phyloP scores from a whole-genome alignment of 1,140 invertebrate genomes.

The Halictus rubicundus region DNA sequence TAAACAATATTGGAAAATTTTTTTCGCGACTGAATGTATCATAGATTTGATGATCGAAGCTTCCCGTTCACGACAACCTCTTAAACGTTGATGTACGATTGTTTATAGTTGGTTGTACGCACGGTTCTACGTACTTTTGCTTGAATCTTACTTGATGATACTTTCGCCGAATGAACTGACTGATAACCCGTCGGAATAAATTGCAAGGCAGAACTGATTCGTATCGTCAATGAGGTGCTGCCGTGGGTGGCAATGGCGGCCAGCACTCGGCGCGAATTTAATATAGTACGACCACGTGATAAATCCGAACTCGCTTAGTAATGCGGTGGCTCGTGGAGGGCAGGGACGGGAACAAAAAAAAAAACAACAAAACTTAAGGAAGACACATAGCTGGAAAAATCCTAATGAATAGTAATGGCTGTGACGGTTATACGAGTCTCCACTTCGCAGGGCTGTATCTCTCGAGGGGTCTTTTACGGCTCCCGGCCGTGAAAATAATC shows the following conservation, averaged over 20 bases:
- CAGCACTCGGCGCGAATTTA: slow-evolving; percentile 61
- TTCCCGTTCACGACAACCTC: no score
- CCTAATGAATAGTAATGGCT: slow-evolving; percentile 73
- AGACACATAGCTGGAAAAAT: slow-evolving; percentile 72
- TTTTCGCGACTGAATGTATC: no score
- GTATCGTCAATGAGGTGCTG: neutral
- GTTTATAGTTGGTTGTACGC: no score
- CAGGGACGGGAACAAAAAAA: neutral
- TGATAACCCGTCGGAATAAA: neutral
- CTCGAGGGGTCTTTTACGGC: slow-evolving; percentile 33
- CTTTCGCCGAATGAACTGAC: no score
- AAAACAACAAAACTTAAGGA: slow-evolving; percentile 68
- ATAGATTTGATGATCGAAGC: no score
- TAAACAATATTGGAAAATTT: no score
- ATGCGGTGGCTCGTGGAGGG: slow-evolving; percentile 50
- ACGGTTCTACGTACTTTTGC: no score
- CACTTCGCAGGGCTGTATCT: slow-evolving; percentile 38
- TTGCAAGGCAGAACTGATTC: slow-evolving; percentile 31
- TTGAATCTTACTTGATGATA: no score
- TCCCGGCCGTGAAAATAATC: slow-evolving; percentile 48
- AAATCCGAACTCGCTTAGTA: slow-evolving; percentile 70
- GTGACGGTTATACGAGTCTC: slow-evolving; percentile 42
- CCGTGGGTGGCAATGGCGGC: neutral
- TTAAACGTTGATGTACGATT: no score
- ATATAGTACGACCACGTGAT: slow-evolving; percentile 71